Evolutionary conservation across 2,113 vertebrate genomes (phyloP), one percentile per base, ranked within the genome.

Genomic region (Sturnus vulgaris): DNA sequence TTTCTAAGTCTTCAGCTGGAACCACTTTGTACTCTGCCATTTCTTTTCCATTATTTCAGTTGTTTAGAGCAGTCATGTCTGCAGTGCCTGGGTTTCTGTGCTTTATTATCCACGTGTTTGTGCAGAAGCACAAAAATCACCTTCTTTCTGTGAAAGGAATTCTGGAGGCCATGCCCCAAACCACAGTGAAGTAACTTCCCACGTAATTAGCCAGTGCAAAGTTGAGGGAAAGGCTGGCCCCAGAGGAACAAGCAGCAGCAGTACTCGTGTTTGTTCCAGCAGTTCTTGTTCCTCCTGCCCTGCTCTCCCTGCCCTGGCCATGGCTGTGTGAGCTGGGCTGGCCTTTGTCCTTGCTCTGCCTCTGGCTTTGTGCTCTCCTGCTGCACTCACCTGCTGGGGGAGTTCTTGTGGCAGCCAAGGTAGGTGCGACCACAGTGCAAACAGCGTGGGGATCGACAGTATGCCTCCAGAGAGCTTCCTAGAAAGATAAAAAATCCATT

Each of bases 251-350:
- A 14, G 82, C 50, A 35, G 69, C 8, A 63, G 91, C 77, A 93
- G 86, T 50, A 3, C 25, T 17, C 0, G 0, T 31, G 50, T 61
- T 59, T 25, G 31, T 64, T 53, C 11, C 22, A 65, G 91, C 68
- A 57, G 28, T 3, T 22, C 53, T 42, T 7, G 1, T 35, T 68
- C 42, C 47, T 65, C 55, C 27, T 44, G 50, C n/a, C 14, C 0
- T 35, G 55, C 50, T 18, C 22, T 47, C 37, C 60, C 60, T 28
- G 86, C 46, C 1, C 33, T 0, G 10, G 11, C 40, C 37, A 0
- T 2, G 49, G 47, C 83, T 31, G 20, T 2, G 28, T 4, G 50
- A 35, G 72, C 77, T 1, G 16, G 19, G 70, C 86, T 39, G 23
- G 13, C 16, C 9, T 5, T 64, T 15, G 16, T 30, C 65, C 57